These are phyloP conservation scores for Dolomedes plantarius DNA, from an alignment of 2,888 invertebrate species.

Conservation along the genomic window DNA sequence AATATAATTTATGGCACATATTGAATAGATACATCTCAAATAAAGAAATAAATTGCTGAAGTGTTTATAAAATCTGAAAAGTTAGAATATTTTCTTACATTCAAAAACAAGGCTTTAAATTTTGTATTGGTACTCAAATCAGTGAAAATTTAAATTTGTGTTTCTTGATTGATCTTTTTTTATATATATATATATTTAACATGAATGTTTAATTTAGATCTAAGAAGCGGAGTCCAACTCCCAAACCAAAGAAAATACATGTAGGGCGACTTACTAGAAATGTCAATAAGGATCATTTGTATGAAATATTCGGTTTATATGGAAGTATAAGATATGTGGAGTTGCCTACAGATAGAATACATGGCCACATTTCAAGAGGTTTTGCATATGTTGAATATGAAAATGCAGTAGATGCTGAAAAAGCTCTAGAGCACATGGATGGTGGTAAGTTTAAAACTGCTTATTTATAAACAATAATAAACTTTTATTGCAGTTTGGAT, in stretches of 20 bases:
- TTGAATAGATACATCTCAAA: too few species aligned
- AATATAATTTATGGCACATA: too few species aligned
- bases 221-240: slow-evolving; percentile 83
- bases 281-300: slow-evolving; percentile 88
- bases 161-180: too few species aligned
- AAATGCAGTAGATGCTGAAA: slow-evolving; percentile 95
- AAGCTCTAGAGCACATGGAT: slow-evolving; percentile 99
- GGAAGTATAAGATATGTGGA: slow-evolving; percentile 89
- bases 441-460: slow-evolving; percentile 86
- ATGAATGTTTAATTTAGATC: slow-evolving; percentile 75
- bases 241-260: slow-evolving; percentile 94
- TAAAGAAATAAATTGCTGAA: too few species aligned
- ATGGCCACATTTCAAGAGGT: slow-evolving; percentile 90
- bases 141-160: too few species aligned
- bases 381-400: slow-evolving; percentile 97
- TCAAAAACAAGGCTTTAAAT: too few species aligned
- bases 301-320: slow-evolving; percentile 86
- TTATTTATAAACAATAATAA: not conserved
- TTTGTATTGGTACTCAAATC: too few species aligned
- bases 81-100: too few species aligned
- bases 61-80: too few species aligned
- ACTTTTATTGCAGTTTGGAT: too few species aligned
- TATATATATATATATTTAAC: too few species aligned
- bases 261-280: slow-evolving; percentile 94
- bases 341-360: slow-evolving; percentile 90